These are phyloP conservation scores for Limnodromus scolopaceus DNA, from an alignment of 2,797 vertebrate genomes.

Conservation along the genomic window DNA sequence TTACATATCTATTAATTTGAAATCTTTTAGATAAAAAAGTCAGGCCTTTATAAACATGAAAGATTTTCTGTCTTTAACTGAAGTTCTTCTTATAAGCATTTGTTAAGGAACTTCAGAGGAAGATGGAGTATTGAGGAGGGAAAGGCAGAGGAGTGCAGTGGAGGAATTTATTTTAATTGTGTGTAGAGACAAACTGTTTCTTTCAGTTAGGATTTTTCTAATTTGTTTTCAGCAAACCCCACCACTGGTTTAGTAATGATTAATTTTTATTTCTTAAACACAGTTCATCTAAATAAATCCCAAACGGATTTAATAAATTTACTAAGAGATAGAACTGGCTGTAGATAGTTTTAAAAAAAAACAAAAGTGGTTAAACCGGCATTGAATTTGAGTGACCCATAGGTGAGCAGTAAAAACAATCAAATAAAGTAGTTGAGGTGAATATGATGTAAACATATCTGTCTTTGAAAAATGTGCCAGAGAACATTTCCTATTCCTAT, in stretches of 20 bases:
- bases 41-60: background rate
- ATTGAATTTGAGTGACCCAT: background rate
- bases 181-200: background rate
- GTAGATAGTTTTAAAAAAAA: background rate
- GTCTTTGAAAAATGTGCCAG: background rate
- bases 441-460: background rate
- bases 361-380: background rate
- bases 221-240: slow-evolving; percentile 18
- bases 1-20: background rate
- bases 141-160: background rate
- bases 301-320: background rate
- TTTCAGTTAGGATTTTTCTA: slow-evolving; percentile 3
- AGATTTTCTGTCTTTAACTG: background rate
- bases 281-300: background rate
- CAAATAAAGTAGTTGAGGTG: background rate
- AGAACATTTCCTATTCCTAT: no score
- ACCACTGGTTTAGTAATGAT: background rate
- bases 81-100: background rate
- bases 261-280: slow-evolving; percentile 10
- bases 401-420: background rate
- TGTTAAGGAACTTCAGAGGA: background rate
- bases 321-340: background rate
- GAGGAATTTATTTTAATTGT: background rate
- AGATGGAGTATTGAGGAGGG: background rate
- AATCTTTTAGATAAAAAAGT: background rate